Base-by-base conservation (phyloP, 2,797 vertebrate species). In the Crocidura indochinensis region DNA sequence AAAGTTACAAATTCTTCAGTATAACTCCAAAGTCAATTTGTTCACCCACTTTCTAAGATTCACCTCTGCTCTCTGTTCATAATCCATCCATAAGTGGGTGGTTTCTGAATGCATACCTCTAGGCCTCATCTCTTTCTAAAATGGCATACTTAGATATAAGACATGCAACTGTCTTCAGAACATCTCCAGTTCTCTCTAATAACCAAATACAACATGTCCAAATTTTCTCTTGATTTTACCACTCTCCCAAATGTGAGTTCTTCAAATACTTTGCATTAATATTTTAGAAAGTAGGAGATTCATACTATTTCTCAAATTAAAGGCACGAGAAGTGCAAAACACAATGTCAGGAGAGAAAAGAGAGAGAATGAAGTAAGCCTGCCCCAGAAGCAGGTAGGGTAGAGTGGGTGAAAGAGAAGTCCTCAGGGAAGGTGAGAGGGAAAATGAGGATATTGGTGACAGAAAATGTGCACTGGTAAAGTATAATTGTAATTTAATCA, bases 71-170 rank as follows among this genome's bases (percentile, higher is more conserved):
- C 15, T 79, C 60, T 26, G 7, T 3, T 19, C 10, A 51, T 62
- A 65, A 89, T 65, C 12, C 47, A 81, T 1, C 38, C 60, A 64
- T 29, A 79, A 56, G 68, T 46, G 11, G 53, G 19, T 60, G 27
- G 51, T 46, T 53, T 68, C 49, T 46, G 67, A 60, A 77, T 19
- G 64, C 56, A 60, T 51, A 46, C 78, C 78, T 56, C 15, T 65
- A 44, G 17, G 8, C 22, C 47, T 60, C 4, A 75, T 27, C 14
- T 76, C 56, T 49, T 91, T 38, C n/a, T 72, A 76, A 91, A 91
- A 77, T 73, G 86, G 68, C 14, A 65, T 31, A 71, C n/a, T 74
- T 73, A n/a, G 51, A 31, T 53, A 91, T n/a, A 38, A 60, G 19
- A 56, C 5, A 60, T 60, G 17, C n/a, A 65, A 10, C 6, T 53